Base-by-base conservation (phyloP, 1,140 invertebrate species). In the Oryctes rhinoceros region DNA sequence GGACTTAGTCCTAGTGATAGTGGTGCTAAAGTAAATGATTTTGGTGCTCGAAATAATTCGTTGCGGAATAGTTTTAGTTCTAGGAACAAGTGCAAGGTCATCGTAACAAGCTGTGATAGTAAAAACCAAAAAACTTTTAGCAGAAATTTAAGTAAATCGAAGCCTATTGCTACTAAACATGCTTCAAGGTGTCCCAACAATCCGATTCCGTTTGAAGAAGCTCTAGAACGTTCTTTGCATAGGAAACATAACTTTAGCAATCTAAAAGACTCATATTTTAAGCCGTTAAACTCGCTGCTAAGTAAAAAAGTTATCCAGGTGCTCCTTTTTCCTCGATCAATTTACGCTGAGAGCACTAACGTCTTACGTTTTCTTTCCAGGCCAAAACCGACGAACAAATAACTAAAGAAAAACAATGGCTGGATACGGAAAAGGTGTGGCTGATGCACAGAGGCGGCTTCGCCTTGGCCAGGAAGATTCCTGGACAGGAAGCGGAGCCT, bases 371-470 rank as follows among this genome's bases (percentile, higher is more conserved):
- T 81, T 82, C 86, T 84, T 88, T 90, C 6, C 89, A 96, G 94
- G 94, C 94, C 1, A 94, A 94, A 87, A 93, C 94, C 0, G 95
- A 96, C 83, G 94, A 96, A 84, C 92, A 95, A 86, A 86, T 96
- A 71, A 92, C 92, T n/a, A 91, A 92, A 82, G 94, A 96, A 85
- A 93, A 94, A 84, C 92, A 92, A 87, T 96, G 94, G 94, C 87
- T 95, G 81, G 92, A 94, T 80, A 91, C 94, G 11, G 94, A 96
- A 83, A 91, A 92, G 80, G 91, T 97, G 83, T 99, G 97, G 97
- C 88, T 98, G 81, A 91, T 97, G 9, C 97, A 98, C 87, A 92
- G 95, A 49, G 94, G 93, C 39, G 97, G 97, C 4, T 98, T 97
- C 87, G 94, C 96, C 2, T 91, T 93, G 0, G 95, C 94, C 2